Base-by-base conservation (phyloP, 2,113 vertebrate species). In the Craseonycteris thonglongyai region DNA sequence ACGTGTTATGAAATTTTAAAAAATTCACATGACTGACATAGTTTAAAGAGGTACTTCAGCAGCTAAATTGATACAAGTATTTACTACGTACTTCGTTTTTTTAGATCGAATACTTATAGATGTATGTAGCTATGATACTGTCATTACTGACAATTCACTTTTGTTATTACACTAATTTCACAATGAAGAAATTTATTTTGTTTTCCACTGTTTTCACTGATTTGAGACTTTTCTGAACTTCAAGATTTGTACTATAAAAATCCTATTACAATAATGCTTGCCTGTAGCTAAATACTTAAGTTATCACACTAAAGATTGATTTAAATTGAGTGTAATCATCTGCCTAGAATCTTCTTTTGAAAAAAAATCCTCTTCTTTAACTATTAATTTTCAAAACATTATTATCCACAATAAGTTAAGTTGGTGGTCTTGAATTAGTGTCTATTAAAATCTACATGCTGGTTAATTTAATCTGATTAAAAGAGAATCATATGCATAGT, bases 271-370 rank as follows among this genome's bases (percentile, higher is more conserved):
- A 76, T 92, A 95, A 86, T 87, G 92, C 91, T 96, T 92, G 96
- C 97, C 97, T 91, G 85, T 79, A 98, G 97, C 97, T 95, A 65
- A 83, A 87, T 94, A 97, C 78, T 97, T 96, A 95, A 98, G 91
- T 97, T 97, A 98, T 91, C 90, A 91, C 74, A 85, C 95, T 94
- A 96, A 91, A 94, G 89, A 98, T 81, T 97, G 97, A 98, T 98
- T 97, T 97, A 92, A 96, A 96, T 96, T 96, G 76, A 96, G 95
- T 94, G 72, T 97, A 97, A 97, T 98, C 97, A 97, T 92, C 65
- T 91, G 92, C 86, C 97, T 80, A 56, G 72, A 90, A 56, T 94
- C 21, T 75, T n/a, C n/a, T n/a, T n/a, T 93, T 84, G 9, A 47
- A 58, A 88, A 68, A 16, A 88, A 68, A 13, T 80, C 45, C 12